Percentiles rank a stretch among this genome's conserved stretches.
Evolutionary conservation across 2,888 invertebrate species (phyloP).

Genomic region (Eupithecia subfuscata): DNA sequence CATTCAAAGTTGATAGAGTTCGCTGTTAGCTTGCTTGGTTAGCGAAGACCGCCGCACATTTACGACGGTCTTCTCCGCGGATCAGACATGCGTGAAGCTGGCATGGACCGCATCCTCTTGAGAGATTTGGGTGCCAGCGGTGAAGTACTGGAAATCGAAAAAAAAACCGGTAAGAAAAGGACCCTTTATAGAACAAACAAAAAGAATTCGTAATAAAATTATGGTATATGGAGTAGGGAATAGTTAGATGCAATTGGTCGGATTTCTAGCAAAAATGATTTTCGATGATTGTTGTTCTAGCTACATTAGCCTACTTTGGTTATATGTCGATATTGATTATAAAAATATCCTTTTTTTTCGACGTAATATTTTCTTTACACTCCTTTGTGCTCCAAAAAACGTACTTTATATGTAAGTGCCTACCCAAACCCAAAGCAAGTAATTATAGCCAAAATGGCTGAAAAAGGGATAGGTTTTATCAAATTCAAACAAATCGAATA

Average conservation of each 20-base stretch:
- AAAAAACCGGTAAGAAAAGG: neutral
- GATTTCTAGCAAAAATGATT: neutral
- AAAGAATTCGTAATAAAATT: neutral
- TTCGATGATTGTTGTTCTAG: neutral
- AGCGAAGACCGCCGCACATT: slow-evolving; percentile 84
- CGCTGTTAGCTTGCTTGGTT: slow-evolving; percentile 84
- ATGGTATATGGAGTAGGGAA: neutral
- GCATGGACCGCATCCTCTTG: slow-evolving; percentile 90
- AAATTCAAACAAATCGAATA: too few species aligned
- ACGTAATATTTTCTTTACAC: too few species aligned
- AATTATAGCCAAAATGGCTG: too few species aligned
- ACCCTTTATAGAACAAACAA: neutral
- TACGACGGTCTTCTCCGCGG: slow-evolving; percentile 82
- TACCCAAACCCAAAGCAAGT: too few species aligned
- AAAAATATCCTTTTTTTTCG: too few species aligned
- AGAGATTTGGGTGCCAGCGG: slow-evolving; percentile 91
- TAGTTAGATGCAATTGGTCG: neutral
- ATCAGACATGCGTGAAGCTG: slow-evolving; percentile 95
- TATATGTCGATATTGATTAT: neutral
- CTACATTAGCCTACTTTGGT: neutral
- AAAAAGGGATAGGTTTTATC: too few species aligned
- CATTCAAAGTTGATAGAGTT: slow-evolving; percentile 75
- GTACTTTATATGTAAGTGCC: too few species aligned
- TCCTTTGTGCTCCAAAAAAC: too few species aligned
- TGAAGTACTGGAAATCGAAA: slow-evolving; percentile 87